Conservation (phyloP, 2,113 vertebrate genomes). For the Cromileptes altivelis region DNA sequence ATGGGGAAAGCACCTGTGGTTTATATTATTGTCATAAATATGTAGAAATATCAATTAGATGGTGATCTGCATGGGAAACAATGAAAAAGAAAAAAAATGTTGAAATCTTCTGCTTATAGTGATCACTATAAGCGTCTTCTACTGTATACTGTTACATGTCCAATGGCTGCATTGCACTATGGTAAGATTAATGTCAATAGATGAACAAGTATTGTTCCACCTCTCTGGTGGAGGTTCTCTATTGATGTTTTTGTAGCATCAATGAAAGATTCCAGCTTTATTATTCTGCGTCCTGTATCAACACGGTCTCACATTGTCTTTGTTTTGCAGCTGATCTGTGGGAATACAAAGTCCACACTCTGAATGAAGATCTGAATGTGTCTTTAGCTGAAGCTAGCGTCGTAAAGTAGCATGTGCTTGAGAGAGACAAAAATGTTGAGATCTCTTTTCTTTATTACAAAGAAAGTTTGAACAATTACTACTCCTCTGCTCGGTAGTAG, state of each 20-base stretch:
- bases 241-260: neutral
- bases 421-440: neutral
- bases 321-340: neutral
- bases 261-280: neutral
- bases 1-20: no score
- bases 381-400: neutral
- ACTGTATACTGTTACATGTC: neutral
- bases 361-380: neutral
- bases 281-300: neutral
- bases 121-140: no score
- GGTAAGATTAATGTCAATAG: neutral
- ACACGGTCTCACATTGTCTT: neutral
- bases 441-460: neutral
- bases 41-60: no score
- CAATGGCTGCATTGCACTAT: neutral
- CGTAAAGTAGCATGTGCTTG: neutral
- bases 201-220: neutral
- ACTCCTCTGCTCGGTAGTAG: neutral
- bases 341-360: neutral
- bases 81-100: no score
- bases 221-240: neutral
- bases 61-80: no score
- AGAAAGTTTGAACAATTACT: conserved; percentile 1
- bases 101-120: no score
- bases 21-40: no score